A percentile compares a stretch with the other conserved stretches of the same genome.
phyloP scores from a whole-genome alignment of 2,888 invertebrate genomes.

The Cyrtodaria siliqua region DNA sequence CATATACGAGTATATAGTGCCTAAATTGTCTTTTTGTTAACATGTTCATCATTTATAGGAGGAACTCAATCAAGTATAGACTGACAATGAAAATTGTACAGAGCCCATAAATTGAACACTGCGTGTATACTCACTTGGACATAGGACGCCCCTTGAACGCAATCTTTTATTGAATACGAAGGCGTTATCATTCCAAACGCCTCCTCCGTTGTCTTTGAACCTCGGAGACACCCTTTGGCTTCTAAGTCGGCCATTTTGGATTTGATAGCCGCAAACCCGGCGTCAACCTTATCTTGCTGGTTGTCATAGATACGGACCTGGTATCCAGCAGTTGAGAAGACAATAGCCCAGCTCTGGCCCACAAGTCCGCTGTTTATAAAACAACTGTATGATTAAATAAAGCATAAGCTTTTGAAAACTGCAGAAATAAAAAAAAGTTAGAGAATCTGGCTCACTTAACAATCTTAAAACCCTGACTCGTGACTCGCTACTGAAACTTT shows the following conservation, averaged over 20 bases:
- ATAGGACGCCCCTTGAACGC: constrained; percentile 92
- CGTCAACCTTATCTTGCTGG: constrained; percentile 67
- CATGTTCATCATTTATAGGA: no score
- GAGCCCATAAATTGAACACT: no score
- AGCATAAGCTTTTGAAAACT: no score
- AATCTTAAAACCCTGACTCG: no score
- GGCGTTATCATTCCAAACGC: constrained; percentile 93
- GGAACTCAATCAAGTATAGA: no score
- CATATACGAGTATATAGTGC: no score
- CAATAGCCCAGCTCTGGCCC: constrained; percentile 98
- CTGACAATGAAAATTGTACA: no score
- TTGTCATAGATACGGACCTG: constrained; percentile 94
- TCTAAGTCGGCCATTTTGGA: constrained; percentile 87
- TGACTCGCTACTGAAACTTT: no score
- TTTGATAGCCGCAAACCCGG: constrained; percentile 90
- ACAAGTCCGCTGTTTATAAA: constrained; percentile 92
- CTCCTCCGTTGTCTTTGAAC: constrained; percentile 90
- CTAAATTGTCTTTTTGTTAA: no score
- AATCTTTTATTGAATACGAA: constrained; percentile 90
- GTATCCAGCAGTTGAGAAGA: constrained; percentile 95
- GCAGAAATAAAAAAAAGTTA: no score
- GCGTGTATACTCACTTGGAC: constrained; percentile 88
- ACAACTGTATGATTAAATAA: no score
- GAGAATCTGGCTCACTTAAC: no score
- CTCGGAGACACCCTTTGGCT: constrained; percentile 90